Evolutionary conservation across 1,140 invertebrate genomes (phyloP), one percentile per base, ranked within the genome.

Genomic region (Bombus cullumanus): DNA sequence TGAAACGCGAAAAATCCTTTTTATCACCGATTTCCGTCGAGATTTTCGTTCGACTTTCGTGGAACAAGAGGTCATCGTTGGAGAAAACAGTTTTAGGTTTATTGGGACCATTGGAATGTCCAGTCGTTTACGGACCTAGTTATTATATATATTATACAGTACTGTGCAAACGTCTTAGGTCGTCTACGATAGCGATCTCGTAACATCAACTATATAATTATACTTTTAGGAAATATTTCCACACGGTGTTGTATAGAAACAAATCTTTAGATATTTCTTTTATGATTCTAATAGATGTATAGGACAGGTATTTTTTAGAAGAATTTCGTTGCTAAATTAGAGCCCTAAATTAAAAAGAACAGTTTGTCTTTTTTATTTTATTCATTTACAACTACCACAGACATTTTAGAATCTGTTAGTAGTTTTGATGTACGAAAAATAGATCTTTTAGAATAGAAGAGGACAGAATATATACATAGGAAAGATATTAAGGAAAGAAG

Each of bases 1-100:
- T 80, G 84, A 81, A 81, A 86, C 43, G 68, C 28, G 43, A 85
- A 85, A 81, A 85, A 81, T 39, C 6, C 0, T 12, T 22, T 72
- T 74, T 75, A 57, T 68, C 69, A 22, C 15, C 2, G 28, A 12
- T 64, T 43, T 75, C 59, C 28, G 41, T 80, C 9, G 25, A 25
- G 43, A 31, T 80, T 69, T 64, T 64, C 34, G 22, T 59, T 4
- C 37, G 3, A 18, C 31, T 25, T 64, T 37, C 15, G n/a, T 37
- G 2, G 53, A 28, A 3, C 9, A 2, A 28, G 47, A 22, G 22
- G 25, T 72, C 74, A 28, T 76, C 74, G 12, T 37, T 18, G 9
- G 15, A 9, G 53, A 28, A 5, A 37, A 34, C 9, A n/a, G 4
- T 22, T 47, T 15, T 57, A 25, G 22, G 47, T 31, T 31, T 53